phyloP scores from a whole-genome alignment of 1,140 invertebrate species.

The Drosophila nasuta region DNA sequence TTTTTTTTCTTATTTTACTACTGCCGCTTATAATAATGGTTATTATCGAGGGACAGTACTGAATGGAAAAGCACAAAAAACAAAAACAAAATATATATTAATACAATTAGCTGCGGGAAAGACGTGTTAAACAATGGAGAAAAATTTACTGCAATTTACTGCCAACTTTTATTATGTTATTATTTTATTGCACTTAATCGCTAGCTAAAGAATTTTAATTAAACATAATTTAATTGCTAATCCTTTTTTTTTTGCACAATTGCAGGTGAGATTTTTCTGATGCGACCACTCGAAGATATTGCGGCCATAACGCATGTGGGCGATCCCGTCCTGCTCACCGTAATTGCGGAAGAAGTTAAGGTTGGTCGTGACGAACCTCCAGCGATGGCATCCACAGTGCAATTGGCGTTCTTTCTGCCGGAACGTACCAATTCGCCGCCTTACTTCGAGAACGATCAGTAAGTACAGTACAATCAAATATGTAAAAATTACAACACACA shows the following conservation, averaged over 20 bases:
- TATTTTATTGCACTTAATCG: not conserved
- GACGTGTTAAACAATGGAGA: not conserved
- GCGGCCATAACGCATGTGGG: constrained; percentile 90
- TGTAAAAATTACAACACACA: not conserved
- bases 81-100: constrained; percentile 12
- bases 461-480: constrained; percentile 76
- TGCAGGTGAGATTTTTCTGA: constrained; percentile 90
- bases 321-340: constrained; percentile 91
- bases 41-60: constrained; percentile 19
- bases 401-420: constrained; percentile 92
- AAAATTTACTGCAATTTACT: constrained; percentile 1
- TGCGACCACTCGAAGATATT: constrained; percentile 90
- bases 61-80: not conserved
- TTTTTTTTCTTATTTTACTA: not conserved
- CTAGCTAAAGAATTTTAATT: not conserved
- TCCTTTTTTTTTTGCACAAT: constrained; percentile 2
- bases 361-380: constrained; percentile 89
- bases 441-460: constrained; percentile 92
- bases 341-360: constrained; percentile 93
- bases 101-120: constrained; percentile 5
- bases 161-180: not conserved
- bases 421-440: constrained; percentile 90
- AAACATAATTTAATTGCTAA: not conserved
- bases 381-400: constrained; percentile 91
- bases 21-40: constrained; percentile 9